Evolutionary conservation across 2,113 vertebrate species (phyloP), one percentile per base, ranked within the genome.

Genomic region (Daubentonia madagascariensis): DNA sequence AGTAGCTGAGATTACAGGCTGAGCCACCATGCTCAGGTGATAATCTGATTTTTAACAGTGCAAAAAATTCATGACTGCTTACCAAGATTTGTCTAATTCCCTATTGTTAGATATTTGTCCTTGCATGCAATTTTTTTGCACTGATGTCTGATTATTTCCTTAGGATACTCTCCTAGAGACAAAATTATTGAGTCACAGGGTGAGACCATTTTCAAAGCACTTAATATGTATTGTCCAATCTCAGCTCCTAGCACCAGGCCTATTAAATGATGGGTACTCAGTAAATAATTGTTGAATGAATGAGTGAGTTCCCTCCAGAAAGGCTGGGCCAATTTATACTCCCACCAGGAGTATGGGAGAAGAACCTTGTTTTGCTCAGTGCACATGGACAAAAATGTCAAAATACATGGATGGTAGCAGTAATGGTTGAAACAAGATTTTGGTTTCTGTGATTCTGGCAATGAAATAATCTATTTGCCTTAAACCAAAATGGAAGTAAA

Each of bases 391-490:
- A n/a, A n/a, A n/a, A n/a, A n/a, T n/a, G n/a, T n/a, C n/a, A n/a
- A n/a, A n/a, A n/a, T n/a, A n/a, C n/a, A n/a, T n/a, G n/a, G n/a
- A 68, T 30, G 28, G 85, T 3, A 73, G 1, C 22, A 97, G 65
- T 79, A 63, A 52, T 96, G 43, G 92, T 59, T 89, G 85, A 88
- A 94, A 73, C 61, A 40, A 11, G 67, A 91, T 83, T 94, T 97
- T 59, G 30, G 65, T 83, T 94, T 97, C 78, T 78, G 32, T 80
- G 83, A 91, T 90, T 94, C 52, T 78, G 72, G 54, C 40, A 89
- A 93, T 68, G 52, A 95, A 92, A 68, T 54, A 72, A 80, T 9
- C 14, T 25, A 65, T 85, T 92, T 91, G 45, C 72, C 35, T 89
- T 85, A 59, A 89, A 89, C 45, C 13, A 48, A 94, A 94, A 67